Conservation (phyloP, 2,113 vertebrate genomes). For the Podarcis muralis region DNA sequence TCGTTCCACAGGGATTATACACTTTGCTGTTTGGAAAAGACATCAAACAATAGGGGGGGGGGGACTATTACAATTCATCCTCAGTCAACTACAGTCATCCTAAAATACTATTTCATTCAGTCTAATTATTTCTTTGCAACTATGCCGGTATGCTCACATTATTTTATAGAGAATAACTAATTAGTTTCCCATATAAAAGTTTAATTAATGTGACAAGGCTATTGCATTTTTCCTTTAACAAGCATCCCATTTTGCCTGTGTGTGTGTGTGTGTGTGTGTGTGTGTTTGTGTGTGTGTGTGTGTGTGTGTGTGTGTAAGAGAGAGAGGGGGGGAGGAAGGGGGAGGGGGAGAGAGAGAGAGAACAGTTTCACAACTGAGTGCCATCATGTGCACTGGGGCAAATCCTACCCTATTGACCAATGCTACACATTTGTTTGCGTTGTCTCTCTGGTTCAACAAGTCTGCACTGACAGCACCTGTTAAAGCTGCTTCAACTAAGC, state of each 20-base stretch:
- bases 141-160: slow-evolving; percentile 35
- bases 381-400: slow-evolving; percentile 45
- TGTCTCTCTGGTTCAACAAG: slow-evolving; percentile 71
- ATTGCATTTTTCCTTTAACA: neutral
- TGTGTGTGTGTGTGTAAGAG: neutral
- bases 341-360: neutral
- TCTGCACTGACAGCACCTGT: slow-evolving; percentile 76
- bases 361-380: slow-evolving; percentile 26
- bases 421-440: slow-evolving; percentile 59
- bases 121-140: slow-evolving; percentile 47
- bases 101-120: slow-evolving; percentile 34
- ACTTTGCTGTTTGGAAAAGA: neutral
- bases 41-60: neutral
- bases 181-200: slow-evolving; percentile 8
- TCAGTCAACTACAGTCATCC: slow-evolving; percentile 49
- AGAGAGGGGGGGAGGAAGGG: neutral
- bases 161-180: slow-evolving; percentile 42
- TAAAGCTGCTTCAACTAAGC: slow-evolving; percentile 80
- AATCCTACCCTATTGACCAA: slow-evolving; percentile 62
- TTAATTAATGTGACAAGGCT: neutral
- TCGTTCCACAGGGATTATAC: neutral
- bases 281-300: neutral
- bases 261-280: neutral
- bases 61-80: neutral
- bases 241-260: slow-evolving; percentile 17